Evolutionary conservation across 2,113 vertebrate species (phyloP).

Genomic region (Ammospiza nelsoni): DNA sequence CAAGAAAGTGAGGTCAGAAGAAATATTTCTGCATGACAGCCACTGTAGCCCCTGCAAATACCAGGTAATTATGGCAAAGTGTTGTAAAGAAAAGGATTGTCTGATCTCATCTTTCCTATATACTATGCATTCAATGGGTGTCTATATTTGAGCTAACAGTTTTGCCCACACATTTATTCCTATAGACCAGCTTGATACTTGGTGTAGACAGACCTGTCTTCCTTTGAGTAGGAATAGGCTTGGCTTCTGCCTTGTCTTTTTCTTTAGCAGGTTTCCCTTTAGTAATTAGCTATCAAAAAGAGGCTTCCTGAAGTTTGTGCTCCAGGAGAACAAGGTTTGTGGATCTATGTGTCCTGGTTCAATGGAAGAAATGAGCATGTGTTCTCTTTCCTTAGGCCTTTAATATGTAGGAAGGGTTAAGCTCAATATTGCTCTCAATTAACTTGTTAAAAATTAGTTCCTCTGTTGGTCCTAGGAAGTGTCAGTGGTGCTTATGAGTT

Average conservation of each 20-base stretch:
- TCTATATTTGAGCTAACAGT: background rate
- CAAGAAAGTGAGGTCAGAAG: background rate
- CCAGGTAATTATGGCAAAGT: background rate
- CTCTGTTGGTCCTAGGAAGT: constrained; percentile 41
- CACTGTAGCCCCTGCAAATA: background rate
- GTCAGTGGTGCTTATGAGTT: constrained; percentile 57
- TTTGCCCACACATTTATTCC: background rate
- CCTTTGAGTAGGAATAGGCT: background rate
- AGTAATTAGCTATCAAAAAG: background rate
- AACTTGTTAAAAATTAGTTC: constrained; percentile 57
- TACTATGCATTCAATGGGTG: background rate
- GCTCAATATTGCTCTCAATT: constrained; percentile 53
- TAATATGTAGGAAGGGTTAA: constrained; percentile 46
- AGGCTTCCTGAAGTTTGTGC: background rate
- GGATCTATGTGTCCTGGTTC: background rate
- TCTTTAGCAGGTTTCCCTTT: background rate
- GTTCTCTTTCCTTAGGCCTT: background rate
- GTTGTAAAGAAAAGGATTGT: background rate
- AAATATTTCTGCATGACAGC: background rate
- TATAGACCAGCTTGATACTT: background rate
- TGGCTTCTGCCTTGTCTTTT: background rate
- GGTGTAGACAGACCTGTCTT: background rate
- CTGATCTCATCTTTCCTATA: background rate
- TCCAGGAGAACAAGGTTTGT: background rate
- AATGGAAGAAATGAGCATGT: background rate